These are phyloP conservation scores for Isoperla grammatica DNA, from an alignment of 2,888 invertebrate genomes.

Conservation along the genomic window DNA sequence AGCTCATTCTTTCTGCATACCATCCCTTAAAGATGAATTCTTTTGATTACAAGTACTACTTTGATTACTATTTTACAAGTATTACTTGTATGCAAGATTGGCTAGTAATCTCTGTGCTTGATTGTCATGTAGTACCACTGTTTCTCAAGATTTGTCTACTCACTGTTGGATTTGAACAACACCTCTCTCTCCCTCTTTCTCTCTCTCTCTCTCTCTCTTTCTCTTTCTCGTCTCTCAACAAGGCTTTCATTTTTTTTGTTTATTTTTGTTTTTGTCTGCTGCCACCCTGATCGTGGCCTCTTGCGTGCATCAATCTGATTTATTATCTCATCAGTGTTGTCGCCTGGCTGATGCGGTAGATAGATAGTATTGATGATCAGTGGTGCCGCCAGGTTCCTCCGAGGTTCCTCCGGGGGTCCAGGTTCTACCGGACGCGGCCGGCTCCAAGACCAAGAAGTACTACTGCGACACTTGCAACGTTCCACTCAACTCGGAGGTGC, in stretches of 20 bases:
- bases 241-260: not conserved
- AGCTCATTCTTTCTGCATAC: too few relatives aligned
- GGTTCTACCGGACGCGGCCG: conserved; percentile 24
- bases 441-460: conserved; percentile 27
- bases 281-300: conserved; percentile 19
- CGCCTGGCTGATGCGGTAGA: conserved; percentile 41
- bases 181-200: too few relatives aligned
- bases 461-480: conserved; percentile 46
- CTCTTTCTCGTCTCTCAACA: too few relatives aligned
- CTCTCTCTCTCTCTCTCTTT: too few relatives aligned
- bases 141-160: too few relatives aligned
- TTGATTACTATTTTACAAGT: too few relatives aligned
- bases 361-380: conserved; percentile 45
- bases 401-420: conserved; percentile 28
- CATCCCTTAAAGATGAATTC: too few relatives aligned
- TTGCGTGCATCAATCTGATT: conserved; percentile 28
- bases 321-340: conserved; percentile 29
- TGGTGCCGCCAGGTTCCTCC: conserved; percentile 25
- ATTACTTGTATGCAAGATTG: too few relatives aligned
- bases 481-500: conserved; percentile 46
- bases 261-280: conserved; percentile 21
- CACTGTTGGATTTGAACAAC: not conserved
- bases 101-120: too few relatives aligned
- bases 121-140: too few relatives aligned
- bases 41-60: too few relatives aligned